These are phyloP conservation scores for Apolygus lucorum DNA, from an alignment of 1,140 invertebrate species.

Conservation along the genomic window DNA sequence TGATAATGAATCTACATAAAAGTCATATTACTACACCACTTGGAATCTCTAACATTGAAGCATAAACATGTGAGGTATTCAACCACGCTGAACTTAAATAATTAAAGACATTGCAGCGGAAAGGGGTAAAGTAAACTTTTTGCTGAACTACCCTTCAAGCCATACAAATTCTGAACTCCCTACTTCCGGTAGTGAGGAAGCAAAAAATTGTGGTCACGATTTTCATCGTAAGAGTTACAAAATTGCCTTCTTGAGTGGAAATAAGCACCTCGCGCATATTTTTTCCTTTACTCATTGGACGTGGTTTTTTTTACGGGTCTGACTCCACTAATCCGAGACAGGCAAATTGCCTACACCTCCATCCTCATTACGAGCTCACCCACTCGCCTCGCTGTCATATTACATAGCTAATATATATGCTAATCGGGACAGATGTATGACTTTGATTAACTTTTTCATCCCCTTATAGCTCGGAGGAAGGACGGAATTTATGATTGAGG, in stretches of 20 bases:
- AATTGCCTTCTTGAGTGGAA: not conserved
- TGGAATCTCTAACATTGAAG: too few species aligned
- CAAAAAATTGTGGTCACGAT: too few species aligned
- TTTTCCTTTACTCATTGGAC: not conserved
- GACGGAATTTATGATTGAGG: not conserved
- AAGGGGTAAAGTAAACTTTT: too few species aligned
- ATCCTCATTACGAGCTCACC: not conserved
- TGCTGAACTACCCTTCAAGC: too few species aligned
- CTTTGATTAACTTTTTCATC: not conserved
- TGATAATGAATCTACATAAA: too few species aligned
- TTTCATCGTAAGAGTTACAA: too few species aligned
- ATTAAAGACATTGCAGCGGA: too few species aligned
- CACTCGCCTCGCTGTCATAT: not conserved
- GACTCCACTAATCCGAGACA: not conserved
- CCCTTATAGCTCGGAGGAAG: not conserved
- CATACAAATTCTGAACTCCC: too few species aligned
- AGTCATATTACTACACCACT: too few species aligned
- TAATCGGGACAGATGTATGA: not conserved
- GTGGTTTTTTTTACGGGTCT: not conserved
- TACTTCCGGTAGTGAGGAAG: too few species aligned
- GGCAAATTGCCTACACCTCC: not conserved
- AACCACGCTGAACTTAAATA: too few species aligned
- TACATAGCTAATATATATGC: not conserved
- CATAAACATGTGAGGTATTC: too few species aligned
- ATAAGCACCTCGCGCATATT: not conserved